Evolutionary conservation across 2,113 vertebrate species (phyloP).

Genomic region (Propithecus coquereli): DNA sequence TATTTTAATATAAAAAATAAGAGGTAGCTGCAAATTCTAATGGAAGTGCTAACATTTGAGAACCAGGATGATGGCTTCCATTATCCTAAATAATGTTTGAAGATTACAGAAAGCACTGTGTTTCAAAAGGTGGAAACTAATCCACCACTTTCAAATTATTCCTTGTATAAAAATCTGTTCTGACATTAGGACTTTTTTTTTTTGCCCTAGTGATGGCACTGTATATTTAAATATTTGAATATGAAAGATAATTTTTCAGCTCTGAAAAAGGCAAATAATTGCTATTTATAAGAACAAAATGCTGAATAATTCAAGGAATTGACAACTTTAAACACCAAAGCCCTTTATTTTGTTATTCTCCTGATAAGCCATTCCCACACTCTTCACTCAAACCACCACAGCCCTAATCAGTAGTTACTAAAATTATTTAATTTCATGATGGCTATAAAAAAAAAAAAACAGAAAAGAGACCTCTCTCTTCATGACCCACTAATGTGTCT

Average conservation of each 20-base stretch:
- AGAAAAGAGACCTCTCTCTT: slow-evolving; percentile 52
- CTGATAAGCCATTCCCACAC: slow-evolving; percentile 62
- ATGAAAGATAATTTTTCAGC: slow-evolving; percentile 82
- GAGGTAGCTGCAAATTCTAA: slow-evolving; percentile 90
- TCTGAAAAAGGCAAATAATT: slow-evolving; percentile 84
- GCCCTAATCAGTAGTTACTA: slow-evolving; percentile 72
- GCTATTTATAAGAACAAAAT: slow-evolving; percentile 84
- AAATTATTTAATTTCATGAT: slow-evolving; percentile 79
- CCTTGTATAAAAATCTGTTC: slow-evolving; percentile 83
- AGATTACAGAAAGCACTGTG: slow-evolving; percentile 89
- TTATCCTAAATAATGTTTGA: slow-evolving; percentile 92
- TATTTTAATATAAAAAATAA: slow-evolving; percentile 97
- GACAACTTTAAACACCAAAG: slow-evolving; percentile 79
- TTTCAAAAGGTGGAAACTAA: slow-evolving; percentile 90
- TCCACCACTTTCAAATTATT: slow-evolving; percentile 87
- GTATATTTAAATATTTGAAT: slow-evolving; percentile 86
- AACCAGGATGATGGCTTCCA: slow-evolving; percentile 88
- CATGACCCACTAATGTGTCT: slow-evolving; percentile 60
- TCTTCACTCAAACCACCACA: slow-evolving; percentile 65
- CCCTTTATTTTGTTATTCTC: slow-evolving; percentile 79
- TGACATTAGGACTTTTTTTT: slow-evolving; percentile 80
- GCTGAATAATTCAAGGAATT: slow-evolving; percentile 81
- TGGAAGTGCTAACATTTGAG: slow-evolving; percentile 89
- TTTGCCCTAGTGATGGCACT: slow-evolving; percentile 70
- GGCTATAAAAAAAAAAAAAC: slow-evolving; percentile 44